A percentile compares a stretch with the other conserved stretches of the same genome.
Conservation (phyloP, 2,888 invertebrate species). For the Drosophila pegasa region DNA sequence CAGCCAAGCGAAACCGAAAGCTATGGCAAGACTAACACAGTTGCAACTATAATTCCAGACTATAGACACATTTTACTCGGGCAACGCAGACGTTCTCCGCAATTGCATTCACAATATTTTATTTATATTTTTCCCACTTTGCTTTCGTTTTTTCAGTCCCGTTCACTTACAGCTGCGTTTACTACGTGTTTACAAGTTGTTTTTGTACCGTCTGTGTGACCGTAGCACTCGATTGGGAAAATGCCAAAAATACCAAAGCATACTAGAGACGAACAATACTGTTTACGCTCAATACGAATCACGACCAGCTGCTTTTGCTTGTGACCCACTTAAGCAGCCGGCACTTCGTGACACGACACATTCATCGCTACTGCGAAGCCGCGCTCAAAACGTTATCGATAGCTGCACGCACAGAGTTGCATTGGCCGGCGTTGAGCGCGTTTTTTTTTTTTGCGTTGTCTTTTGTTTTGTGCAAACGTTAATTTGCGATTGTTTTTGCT, state of each 20-base stretch:
- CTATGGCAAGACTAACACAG: conserved; percentile 27
- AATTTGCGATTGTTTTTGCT: conserved; percentile 39
- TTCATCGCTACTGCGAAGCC: not conserved
- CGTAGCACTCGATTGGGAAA: conserved; percentile 19
- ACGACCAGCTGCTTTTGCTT: not conserved
- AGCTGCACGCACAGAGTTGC: conserved; percentile 36
- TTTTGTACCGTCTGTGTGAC: conserved; percentile 37
- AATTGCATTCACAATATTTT: conserved; percentile 27
- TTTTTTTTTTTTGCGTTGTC: conserved; percentile 35
- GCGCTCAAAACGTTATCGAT: conserved; percentile 39
- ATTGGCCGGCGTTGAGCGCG: conserved; percentile 24
- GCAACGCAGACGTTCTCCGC: not conserved
- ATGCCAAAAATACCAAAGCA: conserved; percentile 10
- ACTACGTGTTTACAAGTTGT: conserved; percentile 61
- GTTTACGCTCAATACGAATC: conserved; percentile 2
- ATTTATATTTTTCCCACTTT: not conserved
- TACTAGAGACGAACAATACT: conserved; percentile 27
- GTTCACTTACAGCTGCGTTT: conserved; percentile 36
- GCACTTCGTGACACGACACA: conserved; percentile 4
- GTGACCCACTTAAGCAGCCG: not conserved
- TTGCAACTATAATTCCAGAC: conserved; percentile 16
- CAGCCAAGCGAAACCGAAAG: conserved; percentile 42
- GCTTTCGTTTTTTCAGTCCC: conserved; percentile 9
- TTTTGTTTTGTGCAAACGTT: conserved; percentile 40
- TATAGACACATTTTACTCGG: conserved; percentile 21